Base-by-base conservation (phyloP, 2,113 vertebrate genomes). In the Lycaon pictus region DNA sequence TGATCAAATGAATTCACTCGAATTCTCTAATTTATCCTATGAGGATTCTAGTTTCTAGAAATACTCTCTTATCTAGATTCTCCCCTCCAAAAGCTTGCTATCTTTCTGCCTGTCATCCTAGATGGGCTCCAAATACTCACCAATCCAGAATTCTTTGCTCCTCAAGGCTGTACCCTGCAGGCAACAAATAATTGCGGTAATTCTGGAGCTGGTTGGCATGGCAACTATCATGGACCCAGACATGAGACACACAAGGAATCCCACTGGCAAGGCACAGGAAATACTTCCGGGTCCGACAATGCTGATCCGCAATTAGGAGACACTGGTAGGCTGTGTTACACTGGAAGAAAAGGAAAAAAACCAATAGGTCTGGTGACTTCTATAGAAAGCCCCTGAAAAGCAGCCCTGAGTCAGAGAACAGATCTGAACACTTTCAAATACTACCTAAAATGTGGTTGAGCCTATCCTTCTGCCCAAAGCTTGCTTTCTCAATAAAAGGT, bases 151-250 rank as follows among this genome's bases (percentile, higher is more conserved):
- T 91, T 89, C 98, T 98, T 55, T 99, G 98, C 1, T 99, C 99
- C 16, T 99, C 99, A 69, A 99, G 98, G 35, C 99, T 99, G 43
- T 99, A 98, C 7, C 99, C 99, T 0, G 99, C 99, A 20, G 99
- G 99, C 87, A 99, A 98, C 98, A 99, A 98, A 98, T 99, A 99
- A 98, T 99, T 99, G 87, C 99, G 99, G 85, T 99, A 99, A 98
- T 99, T 99, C 22, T 99, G 99, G 93, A 99, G 99, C 98, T 99
- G 99, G 98, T 99, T 99, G 67, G 99, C 99, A 48, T 99, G 99
- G 98, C 99, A 99, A 97, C 99, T 99, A 93, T 99, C 99, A 22
- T 99, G 98, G 95, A 99, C 99, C 99, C 99, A 99, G 79, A 99
- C 96, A 77, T 99, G 99, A 37, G 99, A 99, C 35, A 99, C 99